phyloP scores from a whole-genome alignment of 2,797 vertebrate genomes.

The Graptemys geographica region DNA sequence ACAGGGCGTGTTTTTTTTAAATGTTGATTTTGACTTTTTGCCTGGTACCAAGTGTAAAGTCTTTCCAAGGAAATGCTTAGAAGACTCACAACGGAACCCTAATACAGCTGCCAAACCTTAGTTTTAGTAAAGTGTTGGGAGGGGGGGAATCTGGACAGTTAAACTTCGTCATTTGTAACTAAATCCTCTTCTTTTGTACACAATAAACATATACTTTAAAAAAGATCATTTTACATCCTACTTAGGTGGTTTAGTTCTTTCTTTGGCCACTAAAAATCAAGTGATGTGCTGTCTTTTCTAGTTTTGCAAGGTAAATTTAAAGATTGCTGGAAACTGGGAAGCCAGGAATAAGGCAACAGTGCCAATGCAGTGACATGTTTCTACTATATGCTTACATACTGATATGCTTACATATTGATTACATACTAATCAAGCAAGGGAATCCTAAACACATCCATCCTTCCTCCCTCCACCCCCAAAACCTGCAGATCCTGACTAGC shows the following conservation, averaged over 20 bases:
- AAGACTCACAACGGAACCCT: constrained; percentile 73
- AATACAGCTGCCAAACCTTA: constrained; percentile 63
- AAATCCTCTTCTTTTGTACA: constrained; percentile 62
- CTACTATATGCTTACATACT: background rate
- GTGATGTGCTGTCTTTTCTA: constrained; percentile 42
- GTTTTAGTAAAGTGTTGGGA: constrained; percentile 59
- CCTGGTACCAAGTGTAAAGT: constrained; percentile 77
- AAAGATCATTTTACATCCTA: constrained; percentile 71
- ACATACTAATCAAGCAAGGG: background rate
- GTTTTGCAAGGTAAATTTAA: constrained; percentile 4
- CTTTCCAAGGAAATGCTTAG: constrained; percentile 82
- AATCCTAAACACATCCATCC: constrained; percentile 30
- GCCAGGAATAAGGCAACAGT: constrained; percentile 14
- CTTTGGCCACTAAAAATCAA: constrained; percentile 60
- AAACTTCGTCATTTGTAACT: constrained; percentile 75
- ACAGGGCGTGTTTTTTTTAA: constrained; percentile 65
- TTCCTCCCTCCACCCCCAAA: background rate
- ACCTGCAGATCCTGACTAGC: constrained; percentile 30
- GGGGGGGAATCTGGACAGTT: constrained; percentile 55
- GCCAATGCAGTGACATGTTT: background rate
- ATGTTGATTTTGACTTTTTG: constrained; percentile 80
- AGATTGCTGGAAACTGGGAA: constrained; percentile 61
- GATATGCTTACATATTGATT: background rate
- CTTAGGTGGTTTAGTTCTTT: constrained; percentile 58
- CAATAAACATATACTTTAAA: constrained; percentile 68